A percentile compares a stretch with the other conserved stretches of the same genome.
Conservation (phyloP, 2,888 invertebrate genomes). For the Stegana nigrithorax region DNA sequence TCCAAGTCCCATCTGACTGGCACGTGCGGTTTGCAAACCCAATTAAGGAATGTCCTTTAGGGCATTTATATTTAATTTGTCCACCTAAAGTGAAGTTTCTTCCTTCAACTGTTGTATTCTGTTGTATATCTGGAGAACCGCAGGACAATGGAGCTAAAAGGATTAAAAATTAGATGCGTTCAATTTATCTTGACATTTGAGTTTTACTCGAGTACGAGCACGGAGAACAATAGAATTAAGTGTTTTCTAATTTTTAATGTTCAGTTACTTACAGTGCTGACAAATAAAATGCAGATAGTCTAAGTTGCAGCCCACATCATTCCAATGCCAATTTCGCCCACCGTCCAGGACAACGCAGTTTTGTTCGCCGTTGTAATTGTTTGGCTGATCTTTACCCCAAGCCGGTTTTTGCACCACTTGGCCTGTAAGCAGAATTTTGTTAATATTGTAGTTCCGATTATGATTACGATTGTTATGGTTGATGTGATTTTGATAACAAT, state of each 20-base stretch:
- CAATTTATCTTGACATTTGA: too few species aligned
- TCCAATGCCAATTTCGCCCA: conserved; percentile 91
- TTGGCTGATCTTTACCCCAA: conserved; percentile 95
- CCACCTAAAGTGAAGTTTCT: conserved; percentile 78
- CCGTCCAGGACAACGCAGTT: conserved; percentile 95
- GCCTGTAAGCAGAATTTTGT: too few species aligned
- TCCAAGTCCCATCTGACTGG: conserved; percentile 84
- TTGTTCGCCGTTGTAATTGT: conserved; percentile 95
- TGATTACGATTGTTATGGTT: too few species aligned
- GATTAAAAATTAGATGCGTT: too few species aligned
- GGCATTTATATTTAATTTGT: conserved; percentile 80
- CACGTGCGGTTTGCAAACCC: conserved; percentile 79
- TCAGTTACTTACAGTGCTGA: conserved; percentile 81
- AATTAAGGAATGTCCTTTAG: conserved; percentile 83
- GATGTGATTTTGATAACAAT: too few species aligned
- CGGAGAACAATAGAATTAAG: too few species aligned
- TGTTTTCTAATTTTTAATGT: background rate
- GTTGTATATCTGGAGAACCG: conserved; percentile 86
- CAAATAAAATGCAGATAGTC: conserved; percentile 95
- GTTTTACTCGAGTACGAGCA: too few species aligned
- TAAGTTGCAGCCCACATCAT: conserved; percentile 93
- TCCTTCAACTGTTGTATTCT: conserved; percentile 85
- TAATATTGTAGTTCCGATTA: too few species aligned
- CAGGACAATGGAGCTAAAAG: conserved; percentile 82
- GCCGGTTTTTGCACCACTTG: conserved; percentile 82